Conservation (phyloP, 2,797 vertebrate genomes). For the Linurgus olivaceus region DNA sequence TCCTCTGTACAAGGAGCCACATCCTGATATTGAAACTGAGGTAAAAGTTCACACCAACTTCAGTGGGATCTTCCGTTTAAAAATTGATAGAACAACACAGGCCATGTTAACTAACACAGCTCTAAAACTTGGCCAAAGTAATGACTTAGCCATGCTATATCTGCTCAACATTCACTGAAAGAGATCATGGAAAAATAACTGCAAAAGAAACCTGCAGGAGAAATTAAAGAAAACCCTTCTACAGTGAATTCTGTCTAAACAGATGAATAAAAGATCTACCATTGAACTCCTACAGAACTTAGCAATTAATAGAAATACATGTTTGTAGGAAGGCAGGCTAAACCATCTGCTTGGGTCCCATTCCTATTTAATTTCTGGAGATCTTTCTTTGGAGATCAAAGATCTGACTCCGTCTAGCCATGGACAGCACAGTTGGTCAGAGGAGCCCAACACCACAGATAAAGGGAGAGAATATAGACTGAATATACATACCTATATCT, state of each 20-base stretch:
- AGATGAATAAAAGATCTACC: background rate
- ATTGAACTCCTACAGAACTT: background rate
- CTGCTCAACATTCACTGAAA: background rate
- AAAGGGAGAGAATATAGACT: background rate
- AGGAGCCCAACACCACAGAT: background rate
- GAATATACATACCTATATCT: background rate
- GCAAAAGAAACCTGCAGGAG: background rate
- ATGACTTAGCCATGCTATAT: background rate
- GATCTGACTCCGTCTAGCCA: background rate
- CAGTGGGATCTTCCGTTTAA: background rate
- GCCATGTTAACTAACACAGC: background rate
- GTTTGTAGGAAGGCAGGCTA: background rate
- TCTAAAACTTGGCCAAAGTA: background rate
- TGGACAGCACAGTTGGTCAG: fast-evolving
- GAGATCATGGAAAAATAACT: background rate
- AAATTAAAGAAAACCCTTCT: background rate
- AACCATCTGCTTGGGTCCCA: background rate
- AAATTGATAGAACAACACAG: background rate
- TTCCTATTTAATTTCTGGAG: background rate
- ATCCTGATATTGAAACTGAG: slow-evolving; percentile 64
- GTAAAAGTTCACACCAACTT: slow-evolving; percentile 46
- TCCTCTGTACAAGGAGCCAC: slow-evolving; percentile 46
- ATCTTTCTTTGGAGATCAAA: background rate
- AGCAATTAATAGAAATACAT: fast-evolving
- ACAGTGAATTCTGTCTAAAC: background rate